Conservation (phyloP, 2,113 vertebrate species). For the Promerops cafer region DNA sequence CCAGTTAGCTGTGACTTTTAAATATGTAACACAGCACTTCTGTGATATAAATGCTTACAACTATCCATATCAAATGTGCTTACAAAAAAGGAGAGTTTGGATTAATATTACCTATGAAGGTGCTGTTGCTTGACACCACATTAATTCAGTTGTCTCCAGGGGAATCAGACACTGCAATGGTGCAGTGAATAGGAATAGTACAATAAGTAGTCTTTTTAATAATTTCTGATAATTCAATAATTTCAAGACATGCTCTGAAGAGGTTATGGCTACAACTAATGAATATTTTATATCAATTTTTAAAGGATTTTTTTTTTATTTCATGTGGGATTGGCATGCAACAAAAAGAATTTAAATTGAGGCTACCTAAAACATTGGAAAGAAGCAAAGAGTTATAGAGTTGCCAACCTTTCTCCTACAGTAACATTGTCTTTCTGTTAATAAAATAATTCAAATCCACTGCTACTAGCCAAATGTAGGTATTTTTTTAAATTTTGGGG, state of each 20-base stretch:
- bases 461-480: neutral
- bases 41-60: neutral
- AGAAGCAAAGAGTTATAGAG: neutral
- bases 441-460: neutral
- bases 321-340: fast-evolving
- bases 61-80: neutral
- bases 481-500: neutral
- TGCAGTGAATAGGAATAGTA: neutral
- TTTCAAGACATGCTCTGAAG: neutral
- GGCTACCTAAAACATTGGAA: neutral
- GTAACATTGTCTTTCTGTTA: neutral
- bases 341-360: neutral
- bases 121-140: neutral
- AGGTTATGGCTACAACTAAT: neutral
- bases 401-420: neutral
- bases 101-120: neutral
- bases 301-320: neutral
- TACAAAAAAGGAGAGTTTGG: neutral
- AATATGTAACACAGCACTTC: neutral
- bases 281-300: neutral
- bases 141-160: neutral
- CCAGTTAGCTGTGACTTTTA: neutral
- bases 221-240: neutral
- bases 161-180: neutral
- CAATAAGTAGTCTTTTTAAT: neutral